These are phyloP conservation scores for Anser cygnoides DNA, from an alignment of 2,113 vertebrate genomes.

Conservation along the genomic window DNA sequence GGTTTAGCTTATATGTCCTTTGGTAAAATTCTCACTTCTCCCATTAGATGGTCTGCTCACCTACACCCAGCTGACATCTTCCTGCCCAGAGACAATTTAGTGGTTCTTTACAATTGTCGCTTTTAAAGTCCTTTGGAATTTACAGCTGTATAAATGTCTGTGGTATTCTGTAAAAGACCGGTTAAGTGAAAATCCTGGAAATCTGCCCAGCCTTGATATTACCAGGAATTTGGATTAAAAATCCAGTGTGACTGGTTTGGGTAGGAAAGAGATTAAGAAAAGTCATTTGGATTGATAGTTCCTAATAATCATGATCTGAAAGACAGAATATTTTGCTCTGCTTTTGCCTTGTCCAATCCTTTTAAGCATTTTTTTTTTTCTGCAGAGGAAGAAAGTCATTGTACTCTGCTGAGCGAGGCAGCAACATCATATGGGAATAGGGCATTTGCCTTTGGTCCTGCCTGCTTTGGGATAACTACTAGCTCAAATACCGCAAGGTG, in stretches of 20 bases:
- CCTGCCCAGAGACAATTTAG: not conserved
- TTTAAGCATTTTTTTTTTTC: not conserved
- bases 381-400: not conserved
- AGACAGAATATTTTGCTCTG: fast-evolving
- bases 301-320: not conserved
- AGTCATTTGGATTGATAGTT: not conserved
- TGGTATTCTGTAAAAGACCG: not conserved
- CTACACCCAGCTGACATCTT: not conserved
- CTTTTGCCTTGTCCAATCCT: not conserved
- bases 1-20: not conserved
- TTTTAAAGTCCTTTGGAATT: slow-evolving; percentile 17
- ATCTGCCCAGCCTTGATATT: not conserved
- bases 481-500: slow-evolving; percentile 29
- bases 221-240: not conserved
- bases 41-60: not conserved
- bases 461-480: fast-evolving
- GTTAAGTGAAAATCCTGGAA: not conserved
- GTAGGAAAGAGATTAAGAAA: not conserved
- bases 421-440: not conserved
- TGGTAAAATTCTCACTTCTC: not conserved
- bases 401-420: not conserved
- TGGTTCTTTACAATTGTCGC: not conserved
- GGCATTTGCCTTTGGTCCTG: not conserved
- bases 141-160: slow-evolving; percentile 33
- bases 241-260: not conserved